Base-by-base conservation (phyloP, 2,113 vertebrate genomes). In the Cynoglossus semilaevis region DNA sequence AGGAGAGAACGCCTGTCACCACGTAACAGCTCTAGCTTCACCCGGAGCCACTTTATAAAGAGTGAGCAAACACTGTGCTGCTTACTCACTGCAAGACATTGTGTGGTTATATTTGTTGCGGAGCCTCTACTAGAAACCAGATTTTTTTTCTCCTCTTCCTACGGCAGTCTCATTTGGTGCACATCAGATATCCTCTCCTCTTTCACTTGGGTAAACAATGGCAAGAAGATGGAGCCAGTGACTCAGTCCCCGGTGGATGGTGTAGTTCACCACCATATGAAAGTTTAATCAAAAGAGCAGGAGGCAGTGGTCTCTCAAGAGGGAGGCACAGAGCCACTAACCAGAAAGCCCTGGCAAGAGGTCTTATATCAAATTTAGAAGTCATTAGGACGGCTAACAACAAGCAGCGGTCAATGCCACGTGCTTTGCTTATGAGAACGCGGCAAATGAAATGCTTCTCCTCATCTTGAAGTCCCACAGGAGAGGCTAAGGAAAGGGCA, bases 331-430 rank as follows among this genome's bases (percentile, higher is more conserved):
- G 63, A 63, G 75, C 66, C 67, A 81, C 78, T 66, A 62, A 86
- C 70, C 77, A 59, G 75, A 61, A 86, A 74, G 76, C 70, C 70
- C 62, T 82, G 80, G 86, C 78, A 56, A 70, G 72, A 67, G 74
- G 76, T 71, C 74, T 87, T 84, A 76, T 82, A 89, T 90, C 82
- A 87, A 87, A 89, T 88, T 84, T 87, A 86, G 82, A 78, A 84
- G 81, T 87, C 80, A 87, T 90, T 89, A 89, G 68, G 76, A 77
- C 64, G 81, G 81, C 78, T 85, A 89, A 88, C 85, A 88, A 85
- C 84, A 79, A 84, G 78, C 68, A 63, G 42, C 38, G 73, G 76
- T 61, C 76, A 72, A 55, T 47, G 69, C 75, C 48, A 46, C 9
- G 57, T 77, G 72, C 37, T 11, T 51, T 55, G 79, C 70, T 70